phyloP scores from a whole-genome alignment of 2,888 invertebrate genomes.

The Agrotis ipsilon region DNA sequence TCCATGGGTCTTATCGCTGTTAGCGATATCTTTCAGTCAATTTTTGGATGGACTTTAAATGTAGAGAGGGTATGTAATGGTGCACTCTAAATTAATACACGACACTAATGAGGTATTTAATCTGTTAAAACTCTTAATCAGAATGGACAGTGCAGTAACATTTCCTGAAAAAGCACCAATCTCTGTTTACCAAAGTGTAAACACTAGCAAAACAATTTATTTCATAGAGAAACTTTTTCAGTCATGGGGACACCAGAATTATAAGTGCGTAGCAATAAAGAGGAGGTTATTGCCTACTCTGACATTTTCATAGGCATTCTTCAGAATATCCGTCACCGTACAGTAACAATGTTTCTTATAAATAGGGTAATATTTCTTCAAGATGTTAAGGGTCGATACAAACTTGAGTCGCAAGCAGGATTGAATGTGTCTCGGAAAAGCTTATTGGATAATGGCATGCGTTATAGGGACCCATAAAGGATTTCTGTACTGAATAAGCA shows the following conservation, averaged over 20 bases:
- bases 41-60: too few species aligned
- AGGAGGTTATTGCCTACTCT: conserved; percentile 58
- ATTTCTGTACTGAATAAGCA: conserved; percentile 46
- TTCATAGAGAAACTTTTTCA: conserved; percentile 29
- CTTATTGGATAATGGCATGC: conserved; percentile 52
- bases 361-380: conserved; percentile 63
- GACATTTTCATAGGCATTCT: conserved; percentile 66
- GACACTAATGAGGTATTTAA: too few species aligned
- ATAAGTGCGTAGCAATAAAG: conserved; percentile 56
- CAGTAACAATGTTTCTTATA: conserved; percentile 66
- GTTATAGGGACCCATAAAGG: conserved; percentile 41
- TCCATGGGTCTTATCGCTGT: too few species aligned
- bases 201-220: conserved; percentile 24
- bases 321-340: conserved; percentile 60
- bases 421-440: conserved; percentile 35
- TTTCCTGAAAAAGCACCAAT: neutral
- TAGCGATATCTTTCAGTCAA: too few species aligned
- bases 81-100: too few species aligned
- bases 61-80: too few species aligned
- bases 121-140: too few species aligned
- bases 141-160: too few species aligned
- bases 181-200: neutral
- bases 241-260: conserved; percentile 32
- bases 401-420: conserved; percentile 39
- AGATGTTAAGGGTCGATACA: conserved; percentile 58